These are phyloP conservation scores for Anisognathus igniventris DNA, from an alignment of 2,797 vertebrate genomes.

Conservation along the genomic window DNA sequence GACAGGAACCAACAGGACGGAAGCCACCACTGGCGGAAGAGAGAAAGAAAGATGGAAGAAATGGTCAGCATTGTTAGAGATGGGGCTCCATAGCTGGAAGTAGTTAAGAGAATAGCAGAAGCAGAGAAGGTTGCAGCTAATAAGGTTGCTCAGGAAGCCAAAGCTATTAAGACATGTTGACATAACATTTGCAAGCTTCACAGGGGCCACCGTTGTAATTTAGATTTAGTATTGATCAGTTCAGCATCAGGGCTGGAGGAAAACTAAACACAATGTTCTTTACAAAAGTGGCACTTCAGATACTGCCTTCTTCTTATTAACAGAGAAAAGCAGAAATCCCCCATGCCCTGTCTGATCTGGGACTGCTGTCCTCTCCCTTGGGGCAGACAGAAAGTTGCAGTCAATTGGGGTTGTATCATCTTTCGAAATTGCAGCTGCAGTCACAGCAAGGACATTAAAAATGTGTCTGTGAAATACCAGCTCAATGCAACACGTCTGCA, in stretches of 20 bases:
- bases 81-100: constrained; percentile 42
- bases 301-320: constrained; percentile 68
- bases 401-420: not conserved
- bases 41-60: constrained; percentile 21
- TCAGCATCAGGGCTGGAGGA: constrained; percentile 58
- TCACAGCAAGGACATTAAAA: not conserved
- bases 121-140: constrained; percentile 63
- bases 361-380: not conserved
- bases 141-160: constrained; percentile 67
- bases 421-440: not conserved
- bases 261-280: constrained; percentile 67
- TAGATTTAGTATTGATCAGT: constrained; percentile 78
- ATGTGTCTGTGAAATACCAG: not conserved
- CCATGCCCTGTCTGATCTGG: constrained; percentile 7
- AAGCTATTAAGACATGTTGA: constrained; percentile 76
- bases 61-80: constrained; percentile 37
- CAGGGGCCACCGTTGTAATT: constrained; percentile 71
- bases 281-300: constrained; percentile 58
- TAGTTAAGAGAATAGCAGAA: constrained; percentile 48
- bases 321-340: constrained; percentile 54
- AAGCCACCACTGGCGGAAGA: constrained; percentile 5
- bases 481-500: not conserved
- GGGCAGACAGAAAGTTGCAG: not conserved
- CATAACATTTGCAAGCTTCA: constrained; percentile 77
- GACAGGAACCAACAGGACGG: not conserved